Evolutionary conservation across 2,888 invertebrate genomes (phyloP), one percentile per base, ranked within the genome.

Genomic region (Heliconius erato): DNA sequence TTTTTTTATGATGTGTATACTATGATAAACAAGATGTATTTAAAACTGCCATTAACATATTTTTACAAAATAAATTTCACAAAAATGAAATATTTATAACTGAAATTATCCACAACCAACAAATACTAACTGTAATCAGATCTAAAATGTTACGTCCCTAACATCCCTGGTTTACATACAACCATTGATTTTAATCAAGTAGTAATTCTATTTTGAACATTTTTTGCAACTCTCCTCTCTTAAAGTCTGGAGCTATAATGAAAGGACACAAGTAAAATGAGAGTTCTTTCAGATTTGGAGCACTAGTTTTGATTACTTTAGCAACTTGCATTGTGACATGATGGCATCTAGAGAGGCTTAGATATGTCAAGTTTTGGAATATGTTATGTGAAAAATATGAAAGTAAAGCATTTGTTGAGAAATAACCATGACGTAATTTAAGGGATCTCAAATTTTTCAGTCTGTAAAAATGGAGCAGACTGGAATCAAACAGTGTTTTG

Each of bases 251-350:
- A 71, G 94, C 92, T 86, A 93, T 94, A 67, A 96, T 95, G 86
- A 96, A 96, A 74, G 96, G 96, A 85, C 96, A 96, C 65, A 95
- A 90, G 86, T 96, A 96, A 87, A 96, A 96, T 82, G 96, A 96
- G 67, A 96, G 88, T 86, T 96, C 96, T 87, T 93, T 92, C 44
- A 96, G 90, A 88, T 95, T 95, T 16, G 96, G 95, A 83, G 95
- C 95, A 92, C 94, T 94, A 28, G 92, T 90, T 90, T 95, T 96
- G 74, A 96, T 95, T 40, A 91, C 93, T 87, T 93, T 94, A 82
- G 95, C 96, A 63, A 96, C 95, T 87, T 95, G 93, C 91, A 96
- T 93, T 11, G 95, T 95, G 26, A 96, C 95, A 90, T 96, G 96
- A 40, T 93, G 89, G 88, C 96, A 96, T 80, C 96, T 89, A 19